Evolutionary conservation across 1,140 invertebrate species (phyloP), one percentile per base, ranked within the genome.

Genomic region (Zaprionus camerounensis): DNA sequence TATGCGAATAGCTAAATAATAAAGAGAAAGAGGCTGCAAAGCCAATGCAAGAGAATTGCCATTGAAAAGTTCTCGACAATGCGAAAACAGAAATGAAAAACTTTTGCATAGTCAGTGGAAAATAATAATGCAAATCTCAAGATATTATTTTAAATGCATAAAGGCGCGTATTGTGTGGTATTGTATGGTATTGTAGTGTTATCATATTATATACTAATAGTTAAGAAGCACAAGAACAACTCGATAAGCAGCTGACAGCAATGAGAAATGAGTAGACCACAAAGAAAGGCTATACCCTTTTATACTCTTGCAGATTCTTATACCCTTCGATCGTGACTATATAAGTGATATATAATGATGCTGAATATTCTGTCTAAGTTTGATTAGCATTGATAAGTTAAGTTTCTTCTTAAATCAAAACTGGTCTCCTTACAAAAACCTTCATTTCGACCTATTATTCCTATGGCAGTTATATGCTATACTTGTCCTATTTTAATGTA

Each of bases 31-130:
- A 17, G 2, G 34, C 20, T 24, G 38, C 11, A 57, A 20, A 31
- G 41, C 38, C 38, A 15, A 41, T 2, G n/a, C 41, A 17, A 46
- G 38, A 34, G 38, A 51, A 51, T 51, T 24, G 46, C 20, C 46
- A 51, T 51, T 51, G 24, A 51, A 46, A 51, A 51, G 20, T 51
- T 24, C 12, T 12, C 46, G 22, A 51, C 46, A 51, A 51, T 51
- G 20, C 20, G 41, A 7, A 9, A 46, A 11, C 0, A 17, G 41
- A 46, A 17, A 46, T 46, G 41, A 46, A 46, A 51, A 51, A 41
- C 15, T 41, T 41, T 13, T 38, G 36, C 36, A 38, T 3, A 38
- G 36, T 15, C 0, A 11, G 5, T 24, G 0, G 5, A 22, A 51
- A 24, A 51, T 11, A 24, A 51, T 11, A 17, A 22, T 51, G 46